Evolutionary conservation across 2,113 vertebrate species (phyloP), one percentile per base, ranked within the genome.

Genomic region (Glareola pratincola): DNA sequence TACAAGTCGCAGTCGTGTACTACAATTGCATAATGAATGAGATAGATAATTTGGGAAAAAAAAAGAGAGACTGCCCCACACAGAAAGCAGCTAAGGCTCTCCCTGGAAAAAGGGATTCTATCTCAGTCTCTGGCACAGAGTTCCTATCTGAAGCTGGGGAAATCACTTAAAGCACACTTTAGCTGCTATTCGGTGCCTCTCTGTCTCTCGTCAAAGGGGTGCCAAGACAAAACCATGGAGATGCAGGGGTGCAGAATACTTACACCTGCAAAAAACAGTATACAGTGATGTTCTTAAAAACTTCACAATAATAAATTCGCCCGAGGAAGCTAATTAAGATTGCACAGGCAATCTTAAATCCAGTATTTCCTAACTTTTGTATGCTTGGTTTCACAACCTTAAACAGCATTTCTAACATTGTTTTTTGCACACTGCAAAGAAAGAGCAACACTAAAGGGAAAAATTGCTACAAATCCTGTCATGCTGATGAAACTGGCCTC

Each of bases 1-100:
- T 1, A 34, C 2, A 6, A 64, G 12, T 47, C 54, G 76, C 59
- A 63, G 51, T 12, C 1, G 0, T n/a, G 54, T 14, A 45, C 69
- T 74, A 24, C 16, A 87, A 66, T 5, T 71, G 74, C 39, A 53
- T 6, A 51, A 56, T 12, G 39, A 71, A 76, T 18, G 18, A 77
- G 32, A 29, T 9, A 77, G 32, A 29, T 9, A 6, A 60, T 48
- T 12, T 12, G 12, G 8, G 32, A 10, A 29, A 50, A 8, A 23
- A 36, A 47, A 7, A 16, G 3, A 71, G 23, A 59, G 9, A 62
- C 1, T 71, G 45, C 48, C 51, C 50, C 50, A 18, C 36, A 71
- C 34, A 73, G 19, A 87, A 87, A 88, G 75, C 41, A 92, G 36
- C 15, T 67, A 48, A 53, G 54, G 41, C 4, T 21, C 30, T 62